phyloP scores from a whole-genome alignment of 1,140 invertebrate species.

The Orchesella cincta region DNA sequence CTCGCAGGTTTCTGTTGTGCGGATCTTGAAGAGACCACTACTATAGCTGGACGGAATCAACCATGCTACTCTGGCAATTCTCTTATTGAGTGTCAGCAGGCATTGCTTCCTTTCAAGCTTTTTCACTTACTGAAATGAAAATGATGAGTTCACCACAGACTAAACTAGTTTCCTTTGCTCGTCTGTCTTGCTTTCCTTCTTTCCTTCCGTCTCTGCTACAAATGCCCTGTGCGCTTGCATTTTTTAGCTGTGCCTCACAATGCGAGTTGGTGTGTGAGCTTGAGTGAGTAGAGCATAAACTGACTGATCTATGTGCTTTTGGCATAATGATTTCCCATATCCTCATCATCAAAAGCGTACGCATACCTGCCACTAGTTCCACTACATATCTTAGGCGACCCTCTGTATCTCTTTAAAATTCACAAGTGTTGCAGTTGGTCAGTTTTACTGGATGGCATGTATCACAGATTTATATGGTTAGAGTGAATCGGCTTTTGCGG shows the following conservation, averaged over 20 bases:
- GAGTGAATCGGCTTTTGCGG: not conserved
- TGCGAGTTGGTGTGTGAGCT: not conserved
- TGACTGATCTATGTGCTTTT: no score
- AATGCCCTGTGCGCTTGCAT: no score
- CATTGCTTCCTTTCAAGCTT: constrained; percentile 7
- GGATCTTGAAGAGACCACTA: not conserved
- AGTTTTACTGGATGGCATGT: not conserved
- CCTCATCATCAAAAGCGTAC: not conserved
- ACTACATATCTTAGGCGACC: no score
- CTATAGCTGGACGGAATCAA: constrained; percentile 7
- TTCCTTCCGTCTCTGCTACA: constrained; percentile 3
- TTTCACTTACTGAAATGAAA: not conserved
- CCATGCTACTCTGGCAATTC: not conserved
- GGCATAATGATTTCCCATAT: not conserved
- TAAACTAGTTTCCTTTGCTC: not conserved
- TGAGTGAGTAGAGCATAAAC: not conserved
- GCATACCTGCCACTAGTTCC: not conserved
- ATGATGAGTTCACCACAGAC: constrained; percentile 9
- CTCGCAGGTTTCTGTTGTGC: not conserved
- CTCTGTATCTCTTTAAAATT: no score
- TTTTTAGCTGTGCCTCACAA: not conserved
- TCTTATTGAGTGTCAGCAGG: not conserved
- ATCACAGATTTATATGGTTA: not conserved
- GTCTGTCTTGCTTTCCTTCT: not conserved
- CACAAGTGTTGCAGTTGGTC: not conserved